phyloP scores from a whole-genome alignment of 2,888 invertebrate species.

The Andrena bicolor region DNA sequence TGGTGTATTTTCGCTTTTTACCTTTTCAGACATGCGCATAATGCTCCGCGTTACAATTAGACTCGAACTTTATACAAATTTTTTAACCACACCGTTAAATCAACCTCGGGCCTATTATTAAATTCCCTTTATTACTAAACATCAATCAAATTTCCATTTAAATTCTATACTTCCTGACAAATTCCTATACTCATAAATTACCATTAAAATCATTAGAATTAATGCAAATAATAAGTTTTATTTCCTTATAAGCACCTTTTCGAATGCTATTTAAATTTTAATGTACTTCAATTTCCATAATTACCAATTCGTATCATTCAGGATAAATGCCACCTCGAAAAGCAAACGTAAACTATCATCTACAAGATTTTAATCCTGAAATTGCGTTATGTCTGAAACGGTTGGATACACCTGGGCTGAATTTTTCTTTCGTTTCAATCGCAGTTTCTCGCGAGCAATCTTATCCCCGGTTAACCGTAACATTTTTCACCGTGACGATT shows the following conservation, averaged over 20 bases:
- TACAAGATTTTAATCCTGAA: background rate
- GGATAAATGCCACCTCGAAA: background rate
- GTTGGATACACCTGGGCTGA: background rate
- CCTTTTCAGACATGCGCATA: conserved; percentile 20
- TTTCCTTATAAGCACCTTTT: no score
- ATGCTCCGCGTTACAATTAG: background rate
- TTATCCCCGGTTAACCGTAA: conserved; percentile 7
- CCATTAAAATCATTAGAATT: no score
- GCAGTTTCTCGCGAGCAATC: background rate
- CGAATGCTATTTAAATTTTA: no score
- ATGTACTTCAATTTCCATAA: no score
- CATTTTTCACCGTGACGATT: conserved; percentile 52
- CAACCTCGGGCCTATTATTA: background rate
- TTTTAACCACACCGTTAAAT: background rate
- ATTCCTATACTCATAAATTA: no score
- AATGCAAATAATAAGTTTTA: no score
- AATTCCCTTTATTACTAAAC: no score
- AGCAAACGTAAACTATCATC: background rate
- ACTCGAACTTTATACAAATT: background rate
- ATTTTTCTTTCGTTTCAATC: background rate
- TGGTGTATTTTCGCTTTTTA: conserved; percentile 20
- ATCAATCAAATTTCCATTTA: no score
- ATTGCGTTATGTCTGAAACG: conserved; percentile 16
- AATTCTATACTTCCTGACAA: no score
- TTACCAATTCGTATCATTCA: background rate